Conservation (phyloP, 1,140 invertebrate species). For the Polyergus mexicanus region DNA sequence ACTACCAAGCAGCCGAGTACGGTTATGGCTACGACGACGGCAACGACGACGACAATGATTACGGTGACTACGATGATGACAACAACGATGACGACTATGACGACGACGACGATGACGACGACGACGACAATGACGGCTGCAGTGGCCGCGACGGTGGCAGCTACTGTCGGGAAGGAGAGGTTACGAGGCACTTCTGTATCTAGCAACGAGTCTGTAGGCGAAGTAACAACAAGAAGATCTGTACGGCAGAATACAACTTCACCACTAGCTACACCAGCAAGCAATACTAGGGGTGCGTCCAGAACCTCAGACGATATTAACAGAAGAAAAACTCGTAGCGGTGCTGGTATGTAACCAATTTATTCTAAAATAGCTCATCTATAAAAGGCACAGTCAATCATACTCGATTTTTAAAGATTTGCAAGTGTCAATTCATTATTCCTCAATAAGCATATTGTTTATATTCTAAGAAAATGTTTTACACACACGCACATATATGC, state of each 20-base stretch:
- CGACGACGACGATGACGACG: no score
- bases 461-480: neutral
- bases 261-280: constrained; percentile 84
- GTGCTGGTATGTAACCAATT: constrained; percentile 84
- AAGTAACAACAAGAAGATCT: constrained; percentile 84
- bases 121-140: no score
- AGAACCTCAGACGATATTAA: constrained; percentile 85
- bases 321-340: constrained; percentile 85
- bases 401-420: constrained; percentile 5
- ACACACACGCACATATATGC: no score
- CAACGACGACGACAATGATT: constrained; percentile 40
- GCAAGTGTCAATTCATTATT: constrained; percentile 14
- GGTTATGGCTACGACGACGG: constrained; percentile 43
- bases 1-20: constrained; percentile 82
- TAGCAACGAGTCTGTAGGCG: constrained; percentile 82
- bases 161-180: constrained; percentile 82
- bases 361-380: neutral
- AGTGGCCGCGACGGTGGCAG: constrained; percentile 42
- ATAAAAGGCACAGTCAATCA: neutral
- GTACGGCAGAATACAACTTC: constrained; percentile 85
- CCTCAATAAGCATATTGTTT: constrained; percentile 8
- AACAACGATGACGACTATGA: no score
- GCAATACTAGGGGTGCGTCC: constrained; percentile 85
- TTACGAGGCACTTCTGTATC: constrained; percentile 83
- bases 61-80: constrained; percentile 53